phyloP scores from a whole-genome alignment of 1,140 invertebrate genomes.

The Catajapyx aquilonaris region DNA sequence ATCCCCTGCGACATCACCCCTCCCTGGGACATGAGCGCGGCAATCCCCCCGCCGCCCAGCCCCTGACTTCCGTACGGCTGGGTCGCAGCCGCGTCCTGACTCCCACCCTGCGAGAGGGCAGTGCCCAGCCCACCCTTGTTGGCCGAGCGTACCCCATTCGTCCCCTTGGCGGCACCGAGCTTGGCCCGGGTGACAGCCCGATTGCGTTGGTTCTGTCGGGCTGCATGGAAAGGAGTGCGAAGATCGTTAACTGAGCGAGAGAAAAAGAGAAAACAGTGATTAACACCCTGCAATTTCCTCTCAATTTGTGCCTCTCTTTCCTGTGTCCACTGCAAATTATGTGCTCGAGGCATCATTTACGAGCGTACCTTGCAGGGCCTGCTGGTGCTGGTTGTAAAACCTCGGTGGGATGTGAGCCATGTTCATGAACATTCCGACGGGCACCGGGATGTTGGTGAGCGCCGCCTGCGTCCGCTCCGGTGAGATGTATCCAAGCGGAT shows the following conservation, averaged over 20 bases:
- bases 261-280: no score
- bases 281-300: no score
- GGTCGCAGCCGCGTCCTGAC: no score
- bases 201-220: constrained; percentile 18
- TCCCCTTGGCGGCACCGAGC: no score
- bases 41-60: neutral
- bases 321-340: no score
- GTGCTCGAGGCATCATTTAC: neutral
- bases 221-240: constrained; percentile 6
- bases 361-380: constrained; percentile 27
- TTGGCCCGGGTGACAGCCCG: constrained; percentile 14
- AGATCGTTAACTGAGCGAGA: constrained; percentile 18
- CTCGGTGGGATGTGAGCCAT: constrained; percentile 71
- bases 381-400: constrained; percentile 66
- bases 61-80: neutral
- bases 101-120: no score
- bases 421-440: constrained; percentile 88
- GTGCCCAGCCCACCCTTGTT: neutral
- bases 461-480: constrained; percentile 59
- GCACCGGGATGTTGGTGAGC: constrained; percentile 60
- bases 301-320: no score
- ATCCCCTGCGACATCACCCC: constrained; percentile 30
- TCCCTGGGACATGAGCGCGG: no score
- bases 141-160: no score
- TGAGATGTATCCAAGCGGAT: constrained; percentile 84